phyloP scores from a whole-genome alignment of 35 echinoderm and acorn worm species.

The Patiria miniata region DNA sequence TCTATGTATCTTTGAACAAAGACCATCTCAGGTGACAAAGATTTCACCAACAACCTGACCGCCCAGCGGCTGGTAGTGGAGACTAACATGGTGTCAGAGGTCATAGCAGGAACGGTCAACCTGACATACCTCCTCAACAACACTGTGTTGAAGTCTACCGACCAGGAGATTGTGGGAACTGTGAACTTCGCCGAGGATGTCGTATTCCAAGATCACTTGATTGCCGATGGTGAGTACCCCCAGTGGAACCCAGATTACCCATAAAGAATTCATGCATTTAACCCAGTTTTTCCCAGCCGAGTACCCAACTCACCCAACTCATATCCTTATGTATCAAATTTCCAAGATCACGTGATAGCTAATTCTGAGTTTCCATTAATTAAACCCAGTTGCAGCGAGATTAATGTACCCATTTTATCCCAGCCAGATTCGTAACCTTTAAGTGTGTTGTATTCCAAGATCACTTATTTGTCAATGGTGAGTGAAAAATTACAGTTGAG shows the following conservation, averaged over 20 bases:
- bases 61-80: background rate
- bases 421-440: too few relatives aligned
- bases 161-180: background rate
- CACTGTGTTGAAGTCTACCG: background rate
- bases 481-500: too few relatives aligned
- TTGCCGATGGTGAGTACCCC: background rate
- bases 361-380: too few relatives aligned
- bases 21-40: background rate
- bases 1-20: background rate
- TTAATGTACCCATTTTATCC: too few relatives aligned
- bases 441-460: background rate
- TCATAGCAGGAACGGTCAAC: background rate
- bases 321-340: too few relatives aligned
- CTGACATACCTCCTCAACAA: background rate
- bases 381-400: too few relatives aligned
- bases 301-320: too few relatives aligned
- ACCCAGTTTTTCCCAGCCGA: too few relatives aligned
- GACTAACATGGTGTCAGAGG: background rate
- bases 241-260: too few relatives aligned
- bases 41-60: background rate
- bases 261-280: too few relatives aligned
- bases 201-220: background rate
- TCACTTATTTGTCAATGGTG: background rate
- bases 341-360: too few relatives aligned
- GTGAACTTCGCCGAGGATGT: constrained; percentile 7